Percentiles rank a stretch among this genome's conserved stretches.
phyloP scores from a whole-genome alignment of 2,113 vertebrate species.

The Oryzias curvinotus region DNA sequence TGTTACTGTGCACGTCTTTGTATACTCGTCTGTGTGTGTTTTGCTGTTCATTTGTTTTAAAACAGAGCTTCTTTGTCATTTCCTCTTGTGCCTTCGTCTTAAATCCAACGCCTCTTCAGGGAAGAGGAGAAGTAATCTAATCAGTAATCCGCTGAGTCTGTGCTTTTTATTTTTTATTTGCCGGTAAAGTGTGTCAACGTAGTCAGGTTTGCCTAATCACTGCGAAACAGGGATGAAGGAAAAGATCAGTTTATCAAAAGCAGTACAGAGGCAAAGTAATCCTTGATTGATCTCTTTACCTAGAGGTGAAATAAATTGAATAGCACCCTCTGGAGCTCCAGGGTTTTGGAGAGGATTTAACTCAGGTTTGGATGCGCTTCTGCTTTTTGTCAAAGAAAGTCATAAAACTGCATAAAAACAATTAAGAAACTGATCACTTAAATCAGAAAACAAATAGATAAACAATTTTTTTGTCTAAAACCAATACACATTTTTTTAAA shows the following conservation, averaged over 20 bases:
- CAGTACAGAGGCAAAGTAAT: constrained; percentile 5
- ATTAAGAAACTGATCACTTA: background rate
- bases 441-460: background rate
- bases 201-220: constrained; percentile 44
- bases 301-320: constrained; percentile 20
- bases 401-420: background rate
- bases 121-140: constrained; percentile 45
- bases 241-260: constrained; percentile 20
- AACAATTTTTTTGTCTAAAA: background rate
- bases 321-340: constrained; percentile 6
- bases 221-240: constrained; percentile 17
- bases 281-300: constrained; percentile 3
- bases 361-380: background rate
- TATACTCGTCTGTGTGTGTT: constrained; percentile 12
- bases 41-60: constrained; percentile 25
- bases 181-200: constrained; percentile 12
- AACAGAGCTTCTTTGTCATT: constrained; percentile 48
- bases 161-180: background rate
- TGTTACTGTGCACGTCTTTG: constrained; percentile 11
- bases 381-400: constrained; percentile 2
- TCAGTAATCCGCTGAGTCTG: constrained; percentile 43
- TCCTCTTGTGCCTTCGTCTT: constrained; percentile 32
- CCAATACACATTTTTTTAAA: background rate
- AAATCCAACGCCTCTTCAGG: constrained; percentile 40
- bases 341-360: constrained; percentile 1